A percentile compares a stretch with the other conserved stretches of the same genome.
phyloP scores from a whole-genome alignment of 2,888 invertebrate species.

The Apodemia mormo region DNA sequence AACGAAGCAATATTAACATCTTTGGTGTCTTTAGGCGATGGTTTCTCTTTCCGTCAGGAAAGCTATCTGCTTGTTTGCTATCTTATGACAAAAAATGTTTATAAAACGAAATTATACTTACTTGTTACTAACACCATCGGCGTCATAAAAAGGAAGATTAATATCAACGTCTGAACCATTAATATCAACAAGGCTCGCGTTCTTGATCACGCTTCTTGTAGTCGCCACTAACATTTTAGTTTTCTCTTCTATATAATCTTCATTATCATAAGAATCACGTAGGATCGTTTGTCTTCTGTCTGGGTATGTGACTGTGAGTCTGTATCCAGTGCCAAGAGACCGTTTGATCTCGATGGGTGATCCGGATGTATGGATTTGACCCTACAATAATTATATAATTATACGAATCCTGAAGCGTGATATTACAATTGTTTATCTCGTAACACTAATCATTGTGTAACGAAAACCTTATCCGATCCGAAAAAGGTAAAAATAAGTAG shows the following conservation, averaged over 20 bases:
- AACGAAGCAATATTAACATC: too few relatives aligned
- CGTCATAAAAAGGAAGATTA: conserved; percentile 75
- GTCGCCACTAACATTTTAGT: conserved; percentile 62
- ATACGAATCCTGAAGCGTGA: too few relatives aligned
- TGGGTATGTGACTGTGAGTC: conserved; percentile 68
- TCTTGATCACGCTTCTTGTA: conserved; percentile 65
- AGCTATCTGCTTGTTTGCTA: too few relatives aligned
- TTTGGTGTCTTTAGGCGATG: too few relatives aligned
- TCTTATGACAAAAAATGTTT: too few relatives aligned
- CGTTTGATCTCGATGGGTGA: conserved; percentile 81
- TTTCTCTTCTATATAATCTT: conserved; percentile 52
- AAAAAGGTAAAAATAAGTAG: too few relatives aligned
- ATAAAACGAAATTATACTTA: conserved; percentile 48
- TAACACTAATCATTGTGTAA: too few relatives aligned
- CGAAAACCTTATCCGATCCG: too few relatives aligned
- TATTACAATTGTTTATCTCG: too few relatives aligned
- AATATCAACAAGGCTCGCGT: conserved; percentile 66
- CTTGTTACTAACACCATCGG: conserved; percentile 75
- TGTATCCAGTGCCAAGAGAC: conserved; percentile 80
- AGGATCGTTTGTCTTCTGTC: conserved; percentile 29
- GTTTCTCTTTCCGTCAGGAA: too few relatives aligned
- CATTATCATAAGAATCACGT: conserved; percentile 26
- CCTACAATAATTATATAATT: conserved; percentile 46
- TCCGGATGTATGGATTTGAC: conserved; percentile 81
- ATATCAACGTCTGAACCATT: conserved; percentile 66